These are phyloP conservation scores for Psammodynastes pulverulentus DNA, from an alignment of 2,113 vertebrate genomes.

Conservation along the genomic window DNA sequence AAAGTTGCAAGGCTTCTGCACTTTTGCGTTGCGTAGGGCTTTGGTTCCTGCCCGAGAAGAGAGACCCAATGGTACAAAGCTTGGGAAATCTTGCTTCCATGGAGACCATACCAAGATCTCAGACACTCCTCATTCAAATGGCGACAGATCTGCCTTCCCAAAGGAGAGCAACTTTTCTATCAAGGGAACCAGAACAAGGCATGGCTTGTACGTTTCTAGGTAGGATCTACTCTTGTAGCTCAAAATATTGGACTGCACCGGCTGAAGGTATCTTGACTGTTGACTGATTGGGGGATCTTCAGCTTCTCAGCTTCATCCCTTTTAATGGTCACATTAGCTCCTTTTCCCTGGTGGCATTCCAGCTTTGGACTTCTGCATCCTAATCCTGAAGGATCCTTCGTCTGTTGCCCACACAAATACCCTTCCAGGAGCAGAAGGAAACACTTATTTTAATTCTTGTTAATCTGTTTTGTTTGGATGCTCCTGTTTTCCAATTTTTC, in stretches of 20 bases:
- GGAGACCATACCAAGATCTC: fast-evolving
- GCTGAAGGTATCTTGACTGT: neutral
- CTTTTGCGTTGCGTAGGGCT: neutral
- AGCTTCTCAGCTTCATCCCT: too few species aligned
- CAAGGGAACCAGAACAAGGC: neutral
- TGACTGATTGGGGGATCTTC: neutral
- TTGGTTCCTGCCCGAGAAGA: neutral
- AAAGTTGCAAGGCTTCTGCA: constrained; percentile 22
- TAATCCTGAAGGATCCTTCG: neutral
- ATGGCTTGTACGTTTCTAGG: neutral
- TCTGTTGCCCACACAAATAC: neutral
- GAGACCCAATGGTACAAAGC: neutral
- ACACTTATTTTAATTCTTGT: neutral
- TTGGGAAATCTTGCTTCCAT: neutral
- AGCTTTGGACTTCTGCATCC: neutral
- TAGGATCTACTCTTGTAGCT: neutral
- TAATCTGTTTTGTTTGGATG: neutral
- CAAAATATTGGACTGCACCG: neutral
- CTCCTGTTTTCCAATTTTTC: neutral
- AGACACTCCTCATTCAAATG: fast-evolving
- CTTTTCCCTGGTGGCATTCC: neutral
- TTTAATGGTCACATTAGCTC: neutral
- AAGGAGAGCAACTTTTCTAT: neutral
- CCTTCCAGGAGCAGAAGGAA: neutral
- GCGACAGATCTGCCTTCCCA: neutral